Evolutionary conservation across 2,888 invertebrate species (phyloP), one percentile per base, ranked within the genome.

Genomic region (Conchocele bisecta): DNA sequence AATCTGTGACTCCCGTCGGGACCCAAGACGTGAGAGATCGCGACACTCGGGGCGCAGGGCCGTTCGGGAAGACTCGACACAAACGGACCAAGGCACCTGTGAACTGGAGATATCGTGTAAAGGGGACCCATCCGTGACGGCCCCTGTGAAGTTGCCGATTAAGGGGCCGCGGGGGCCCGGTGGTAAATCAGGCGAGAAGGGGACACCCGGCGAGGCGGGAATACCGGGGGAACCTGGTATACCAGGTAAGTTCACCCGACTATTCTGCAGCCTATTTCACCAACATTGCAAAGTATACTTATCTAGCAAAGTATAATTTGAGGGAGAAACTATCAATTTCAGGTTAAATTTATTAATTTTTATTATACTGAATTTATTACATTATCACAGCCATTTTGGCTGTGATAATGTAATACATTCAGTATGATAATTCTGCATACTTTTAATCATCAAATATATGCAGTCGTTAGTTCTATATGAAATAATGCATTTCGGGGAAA

Each of bases 161-260:
- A 83, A 83, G 60, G 89, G 89, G 1, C 88, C 88, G 0, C 56
- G 84, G 22, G 88, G 88, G n/a, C 86, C 87, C 11, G 79, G 85
- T 3, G 89, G 89, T 17, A 60, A 82, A 59, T 75, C 82, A 1
- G 89, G 88, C 22, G 76, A 75, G 22, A 85, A 83, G 59, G 88
- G 88, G 15, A 76, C 79, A 17, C 74, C 81, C 5, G 89, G 88
- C 6, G 81, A 83, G 64, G 80, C 83, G 24, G 89, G 89, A 31
- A 75, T 67, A 13, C 83, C 86, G 9, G 89, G 88, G 0, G 46
- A 67, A 24, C 84, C 83, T 6, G 89, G 87, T 28, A 50, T 69
- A 13, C 80, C 84, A 69, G 86, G 88, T 81, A 48, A 48, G 59
- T 54, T 11, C 20, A 17, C 6, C 6, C 11, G 11, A 13, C n/a